phyloP scores from a whole-genome alignment of 30 jellyfish, hydroid and myxozoan species.

The Chironex yamaguchii region DNA sequence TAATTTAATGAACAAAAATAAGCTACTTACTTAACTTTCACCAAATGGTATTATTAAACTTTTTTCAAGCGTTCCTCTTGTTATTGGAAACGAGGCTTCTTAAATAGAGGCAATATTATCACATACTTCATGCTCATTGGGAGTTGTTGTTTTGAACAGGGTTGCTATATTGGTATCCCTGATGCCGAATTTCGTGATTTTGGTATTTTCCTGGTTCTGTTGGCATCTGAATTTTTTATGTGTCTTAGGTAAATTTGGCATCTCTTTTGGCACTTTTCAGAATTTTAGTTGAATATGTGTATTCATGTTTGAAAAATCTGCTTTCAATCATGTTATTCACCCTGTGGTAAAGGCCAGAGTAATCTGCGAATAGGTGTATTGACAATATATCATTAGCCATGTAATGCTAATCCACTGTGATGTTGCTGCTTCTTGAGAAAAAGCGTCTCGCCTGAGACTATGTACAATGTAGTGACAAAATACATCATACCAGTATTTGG shows the following conservation, averaged over 20 bases:
- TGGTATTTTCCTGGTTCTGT: not conserved
- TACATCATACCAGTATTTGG: not conserved
- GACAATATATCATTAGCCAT: not conserved
- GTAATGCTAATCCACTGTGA: not conserved
- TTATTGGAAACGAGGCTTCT: no score
- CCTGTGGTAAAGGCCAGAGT: not conserved
- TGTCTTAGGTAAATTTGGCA: not conserved
- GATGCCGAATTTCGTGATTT: not conserved
- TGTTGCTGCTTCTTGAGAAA: not conserved
- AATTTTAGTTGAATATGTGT: no score
- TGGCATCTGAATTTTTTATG: not conserved
- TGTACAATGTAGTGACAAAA: not conserved
- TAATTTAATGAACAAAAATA: no score
- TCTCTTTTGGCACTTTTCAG: not conserved
- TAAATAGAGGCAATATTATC: no score
- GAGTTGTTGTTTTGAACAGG: not conserved
- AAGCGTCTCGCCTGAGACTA: not conserved
- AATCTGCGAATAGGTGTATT: not conserved
- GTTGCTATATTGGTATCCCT: not conserved
- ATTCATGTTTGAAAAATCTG: not conserved
- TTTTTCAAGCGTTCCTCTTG: no score
- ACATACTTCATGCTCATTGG: no score
- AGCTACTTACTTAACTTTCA: no score
- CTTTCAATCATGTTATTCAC: not conserved
- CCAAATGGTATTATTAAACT: no score